phyloP scores from a whole-genome alignment of 1,140 invertebrate genomes.

The Drosophila sulfurigaster region DNA sequence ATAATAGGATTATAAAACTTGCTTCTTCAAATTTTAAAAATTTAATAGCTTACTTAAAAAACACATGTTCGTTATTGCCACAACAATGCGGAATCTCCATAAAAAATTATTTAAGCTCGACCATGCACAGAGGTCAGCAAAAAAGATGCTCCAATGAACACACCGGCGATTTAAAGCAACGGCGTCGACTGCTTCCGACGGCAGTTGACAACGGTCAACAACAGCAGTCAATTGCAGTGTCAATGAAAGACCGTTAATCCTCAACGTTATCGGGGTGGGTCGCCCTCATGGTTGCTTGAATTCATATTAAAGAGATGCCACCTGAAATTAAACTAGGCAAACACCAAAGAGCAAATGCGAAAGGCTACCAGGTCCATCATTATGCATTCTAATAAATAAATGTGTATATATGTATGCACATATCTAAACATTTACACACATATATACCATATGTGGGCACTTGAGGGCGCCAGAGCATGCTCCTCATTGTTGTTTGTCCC shows the following conservation, averaged over 20 bases:
- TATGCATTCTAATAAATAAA: no score
- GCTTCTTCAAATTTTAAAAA: no score
- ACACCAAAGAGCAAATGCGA: not conserved
- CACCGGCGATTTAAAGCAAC: not conserved
- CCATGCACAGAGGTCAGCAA: not conserved
- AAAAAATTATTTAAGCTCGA: not conserved
- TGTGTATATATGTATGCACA: not conserved
- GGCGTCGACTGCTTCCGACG: slow-evolving; percentile 11
- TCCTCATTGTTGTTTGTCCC: not conserved
- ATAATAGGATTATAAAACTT: no score
- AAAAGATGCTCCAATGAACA: slow-evolving; percentile 1
- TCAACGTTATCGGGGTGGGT: not conserved
- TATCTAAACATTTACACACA: not conserved
- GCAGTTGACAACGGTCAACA: slow-evolving; percentile 20
- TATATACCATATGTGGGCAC: not conserved
- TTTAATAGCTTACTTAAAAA: no score
- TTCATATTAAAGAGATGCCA: not conserved
- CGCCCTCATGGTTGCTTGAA: not conserved
- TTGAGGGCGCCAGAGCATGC: not conserved
- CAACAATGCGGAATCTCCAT: no score
- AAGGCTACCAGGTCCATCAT: not conserved
- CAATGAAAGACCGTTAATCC: slow-evolving; percentile 5
- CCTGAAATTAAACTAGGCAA: slow-evolving; percentile 6
- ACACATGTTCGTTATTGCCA: no score
- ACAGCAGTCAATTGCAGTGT: slow-evolving; percentile 8